Conservation (phyloP, 2,113 vertebrate species). For the Hemicordylus capensis region DNA sequence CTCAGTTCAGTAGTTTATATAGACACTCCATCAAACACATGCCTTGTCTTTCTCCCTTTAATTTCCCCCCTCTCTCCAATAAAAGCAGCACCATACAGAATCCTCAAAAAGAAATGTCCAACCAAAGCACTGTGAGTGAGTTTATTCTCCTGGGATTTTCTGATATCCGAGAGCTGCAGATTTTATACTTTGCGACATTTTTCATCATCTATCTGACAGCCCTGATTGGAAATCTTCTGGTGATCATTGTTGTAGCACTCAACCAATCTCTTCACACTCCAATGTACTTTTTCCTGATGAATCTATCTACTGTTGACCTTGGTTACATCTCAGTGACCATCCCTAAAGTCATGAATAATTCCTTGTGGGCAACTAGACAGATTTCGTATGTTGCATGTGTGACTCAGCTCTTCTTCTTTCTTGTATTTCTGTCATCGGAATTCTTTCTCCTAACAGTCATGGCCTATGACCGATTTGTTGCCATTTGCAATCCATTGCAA, state of each 20-base stretch:
- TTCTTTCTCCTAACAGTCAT: not conserved
- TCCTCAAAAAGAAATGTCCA: constrained; percentile 17
- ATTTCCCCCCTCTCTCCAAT: not conserved
- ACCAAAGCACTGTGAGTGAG: constrained; percentile 31
- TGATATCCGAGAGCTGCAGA: not conserved
- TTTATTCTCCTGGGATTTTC: constrained; percentile 57
- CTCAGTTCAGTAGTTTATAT: not conserved
- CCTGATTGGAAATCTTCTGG: constrained; percentile 48
- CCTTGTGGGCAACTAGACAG: constrained; percentile 13
- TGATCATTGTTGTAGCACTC: constrained; percentile 40
- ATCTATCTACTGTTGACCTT: constrained; percentile 56
- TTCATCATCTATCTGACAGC: constrained; percentile 42
- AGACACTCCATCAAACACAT: not conserved
- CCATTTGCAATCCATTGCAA: not conserved
- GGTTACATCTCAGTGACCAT: constrained; percentile 58
- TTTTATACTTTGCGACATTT: constrained; percentile 46
- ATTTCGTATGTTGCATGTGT: constrained; percentile 50
- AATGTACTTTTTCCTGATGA: constrained; percentile 36
- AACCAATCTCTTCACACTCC: constrained; percentile 35
- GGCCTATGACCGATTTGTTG: not conserved
- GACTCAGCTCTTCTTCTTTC: constrained; percentile 53
- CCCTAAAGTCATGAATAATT: constrained; percentile 19
- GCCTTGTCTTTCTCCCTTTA: too few species aligned
- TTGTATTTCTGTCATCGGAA: constrained; percentile 10
- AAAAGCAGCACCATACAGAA: not conserved